These are phyloP conservation scores for Peucedramus taeniatus DNA, from an alignment of 2,113 vertebrate genomes.

Conservation along the genomic window DNA sequence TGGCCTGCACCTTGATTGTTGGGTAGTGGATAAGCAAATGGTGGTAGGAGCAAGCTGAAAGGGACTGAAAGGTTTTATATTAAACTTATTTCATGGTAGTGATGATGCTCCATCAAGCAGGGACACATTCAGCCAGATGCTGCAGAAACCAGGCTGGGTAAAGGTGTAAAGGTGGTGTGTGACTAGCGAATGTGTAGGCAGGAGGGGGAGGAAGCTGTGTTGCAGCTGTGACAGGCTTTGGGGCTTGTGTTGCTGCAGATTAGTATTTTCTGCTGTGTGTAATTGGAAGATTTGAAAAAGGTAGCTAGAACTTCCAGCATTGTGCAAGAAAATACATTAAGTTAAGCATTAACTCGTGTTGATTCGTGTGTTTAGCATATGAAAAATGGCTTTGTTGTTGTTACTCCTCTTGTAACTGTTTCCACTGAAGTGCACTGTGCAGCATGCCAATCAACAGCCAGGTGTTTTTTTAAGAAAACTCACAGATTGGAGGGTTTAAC, in stretches of 20 bases:
- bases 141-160: background rate
- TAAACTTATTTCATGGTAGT: background rate
- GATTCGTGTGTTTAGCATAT: background rate
- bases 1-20: background rate
- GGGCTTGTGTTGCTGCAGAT: background rate
- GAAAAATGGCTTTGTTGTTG: background rate
- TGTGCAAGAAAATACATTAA: background rate
- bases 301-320: background rate
- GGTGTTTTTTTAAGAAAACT: background rate
- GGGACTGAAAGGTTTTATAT: background rate
- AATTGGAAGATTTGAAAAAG: background rate
- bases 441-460: too few relatives aligned
- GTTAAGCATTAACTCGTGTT: background rate
- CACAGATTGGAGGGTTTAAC: background rate
- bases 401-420: background rate
- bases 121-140: background rate
- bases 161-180: background rate
- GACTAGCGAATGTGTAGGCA: background rate
- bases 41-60: background rate
- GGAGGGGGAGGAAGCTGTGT: background rate
- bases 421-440: accelerated
- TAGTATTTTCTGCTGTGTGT: background rate
- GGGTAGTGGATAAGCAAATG: background rate
- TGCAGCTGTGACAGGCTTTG: background rate
- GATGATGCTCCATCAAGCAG: background rate